Percentiles rank a stretch among this genome's conserved stretches.
These are phyloP conservation scores for Megaleporinus macrocephalus DNA, from an alignment of 2,113 vertebrate genomes.

Conservation along the genomic window DNA sequence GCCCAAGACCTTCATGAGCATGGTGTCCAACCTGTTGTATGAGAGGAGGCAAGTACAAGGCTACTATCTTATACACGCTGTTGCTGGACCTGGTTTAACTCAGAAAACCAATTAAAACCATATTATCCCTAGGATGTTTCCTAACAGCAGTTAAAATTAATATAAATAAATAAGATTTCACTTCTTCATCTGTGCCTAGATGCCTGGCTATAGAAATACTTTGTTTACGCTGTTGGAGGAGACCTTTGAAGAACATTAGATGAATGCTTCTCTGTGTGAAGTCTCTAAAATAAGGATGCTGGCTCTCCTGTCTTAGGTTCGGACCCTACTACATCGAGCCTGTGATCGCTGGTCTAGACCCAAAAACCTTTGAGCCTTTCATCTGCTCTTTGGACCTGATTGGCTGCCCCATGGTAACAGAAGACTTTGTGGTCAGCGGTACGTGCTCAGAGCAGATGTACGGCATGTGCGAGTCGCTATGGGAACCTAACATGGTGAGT, in stretches of 20 bases:
- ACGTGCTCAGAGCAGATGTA: constrained; percentile 98
- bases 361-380: constrained; percentile 89
- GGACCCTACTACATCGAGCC: constrained; percentile 97
- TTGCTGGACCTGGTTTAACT: neutral
- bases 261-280: neutral
- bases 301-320: constrained; percentile 77
- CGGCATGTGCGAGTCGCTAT: constrained; percentile 96
- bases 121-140: neutral
- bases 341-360: constrained; percentile 93
- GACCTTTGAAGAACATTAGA: neutral
- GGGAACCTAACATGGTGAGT: constrained; percentile 95
- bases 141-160: neutral
- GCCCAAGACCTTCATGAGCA: constrained; percentile 97
- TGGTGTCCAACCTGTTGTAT: constrained; percentile 96
- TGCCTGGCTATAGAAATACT: neutral
- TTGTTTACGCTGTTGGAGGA: neutral
- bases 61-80: too few relatives aligned
- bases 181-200: neutral
- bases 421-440: constrained; percentile 96
- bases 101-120: neutral
- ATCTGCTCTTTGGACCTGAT: constrained; percentile 96
- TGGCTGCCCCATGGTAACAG: constrained; percentile 95
- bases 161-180: neutral
- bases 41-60: constrained; percentile 83
- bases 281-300: neutral